Conservation (phyloP, 2,888 invertebrate genomes). For the Julus scanicus region DNA sequence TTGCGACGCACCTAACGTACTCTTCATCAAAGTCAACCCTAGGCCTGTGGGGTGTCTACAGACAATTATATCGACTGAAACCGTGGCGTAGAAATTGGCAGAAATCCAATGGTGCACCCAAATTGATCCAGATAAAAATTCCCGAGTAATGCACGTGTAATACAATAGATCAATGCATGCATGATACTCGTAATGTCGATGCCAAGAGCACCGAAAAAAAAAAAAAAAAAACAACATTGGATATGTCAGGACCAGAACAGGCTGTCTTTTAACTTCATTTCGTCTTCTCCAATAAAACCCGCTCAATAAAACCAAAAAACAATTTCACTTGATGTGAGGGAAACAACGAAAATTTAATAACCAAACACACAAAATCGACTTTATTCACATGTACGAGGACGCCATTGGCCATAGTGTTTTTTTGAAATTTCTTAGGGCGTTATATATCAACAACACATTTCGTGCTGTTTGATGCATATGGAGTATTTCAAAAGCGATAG, state of each 20-base stretch:
- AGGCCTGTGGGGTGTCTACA: neutral
- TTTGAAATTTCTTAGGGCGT: neutral
- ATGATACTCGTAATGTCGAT: neutral
- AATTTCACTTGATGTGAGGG: neutral
- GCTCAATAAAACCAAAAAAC: constrained; percentile 24
- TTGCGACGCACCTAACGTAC: constrained; percentile 18
- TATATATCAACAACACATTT: neutral
- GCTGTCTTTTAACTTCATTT: neutral
- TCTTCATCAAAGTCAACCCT: constrained; percentile 15
- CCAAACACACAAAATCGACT: neutral
- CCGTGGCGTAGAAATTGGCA: neutral
- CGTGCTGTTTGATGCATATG: neutral
- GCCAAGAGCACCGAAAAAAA: neutral
- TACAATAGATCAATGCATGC: constrained; percentile 28
- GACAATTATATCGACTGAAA: constrained; percentile 42
- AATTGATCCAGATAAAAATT: constrained; percentile 39
- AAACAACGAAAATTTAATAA: constrained; percentile 23
- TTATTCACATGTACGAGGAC: neutral
- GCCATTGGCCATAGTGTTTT: neutral
- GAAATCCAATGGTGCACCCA: constrained; percentile 38
- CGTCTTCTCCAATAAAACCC: neutral
- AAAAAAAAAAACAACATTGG: neutral
- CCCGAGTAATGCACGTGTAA: constrained; percentile 8
- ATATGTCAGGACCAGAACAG: neutral
- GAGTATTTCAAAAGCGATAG: neutral